A percentile compares a stretch with the other conserved stretches of the same genome.
These are phyloP conservation scores for Lepidurus arcticus DNA, from an alignment of 1,140 invertebrate genomes.

Conservation along the genomic window DNA sequence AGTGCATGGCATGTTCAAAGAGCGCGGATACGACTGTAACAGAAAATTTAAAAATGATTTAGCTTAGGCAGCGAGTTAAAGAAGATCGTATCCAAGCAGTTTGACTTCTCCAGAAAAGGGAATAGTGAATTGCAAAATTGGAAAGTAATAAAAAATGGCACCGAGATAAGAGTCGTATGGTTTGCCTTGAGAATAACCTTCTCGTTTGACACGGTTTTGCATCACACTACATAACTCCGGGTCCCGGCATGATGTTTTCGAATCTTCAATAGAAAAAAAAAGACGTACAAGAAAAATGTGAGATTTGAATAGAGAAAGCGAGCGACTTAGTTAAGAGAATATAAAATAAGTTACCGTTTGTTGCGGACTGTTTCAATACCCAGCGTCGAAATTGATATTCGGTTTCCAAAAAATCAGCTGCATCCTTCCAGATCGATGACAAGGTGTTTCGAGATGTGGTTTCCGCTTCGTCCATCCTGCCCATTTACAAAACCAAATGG, in stretches of 20 bases:
- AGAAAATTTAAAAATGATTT: too few species aligned
- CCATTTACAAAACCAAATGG: not conserved
- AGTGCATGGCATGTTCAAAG: too few species aligned
- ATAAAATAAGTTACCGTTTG: not conserved
- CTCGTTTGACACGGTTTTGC: conserved; percentile 5
- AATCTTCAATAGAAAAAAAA: not conserved
- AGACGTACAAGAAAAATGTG: not conserved
- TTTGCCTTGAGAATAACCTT: not conserved
- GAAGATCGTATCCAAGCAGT: conserved; percentile 33
- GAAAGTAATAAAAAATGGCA: conserved; percentile 33
- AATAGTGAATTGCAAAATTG: conserved; percentile 33
- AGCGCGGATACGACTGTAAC: too few species aligned
- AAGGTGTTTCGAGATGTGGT: not conserved
- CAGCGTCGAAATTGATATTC: conserved; percentile 9
- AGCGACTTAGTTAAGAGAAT: not conserved
- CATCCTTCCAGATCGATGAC: not conserved
- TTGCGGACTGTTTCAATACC: not conserved
- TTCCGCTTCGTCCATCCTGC: not conserved
- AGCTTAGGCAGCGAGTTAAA: not conserved
- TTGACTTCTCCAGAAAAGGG: conserved; percentile 33
- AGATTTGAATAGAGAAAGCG: not conserved
- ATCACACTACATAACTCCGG: not conserved
- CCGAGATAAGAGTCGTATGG: conserved; percentile 32
- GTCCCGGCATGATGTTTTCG: not conserved
- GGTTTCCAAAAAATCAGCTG: not conserved